phyloP scores from a whole-genome alignment of 2,888 invertebrate species.

The Cataglyphis albicans region DNA sequence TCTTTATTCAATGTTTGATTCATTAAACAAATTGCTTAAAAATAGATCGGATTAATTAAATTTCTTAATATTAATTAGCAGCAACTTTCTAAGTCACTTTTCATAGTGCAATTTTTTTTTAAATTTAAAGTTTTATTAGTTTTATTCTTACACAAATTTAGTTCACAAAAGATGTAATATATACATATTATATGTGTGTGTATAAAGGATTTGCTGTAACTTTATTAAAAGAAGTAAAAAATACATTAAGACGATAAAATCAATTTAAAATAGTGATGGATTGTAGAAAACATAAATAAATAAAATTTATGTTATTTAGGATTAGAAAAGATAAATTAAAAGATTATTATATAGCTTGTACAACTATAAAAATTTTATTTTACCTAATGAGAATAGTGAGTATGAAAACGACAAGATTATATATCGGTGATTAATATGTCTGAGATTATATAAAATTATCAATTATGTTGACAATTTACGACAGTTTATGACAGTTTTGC shows the following conservation, averaged over 20 bases:
- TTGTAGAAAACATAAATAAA: background rate
- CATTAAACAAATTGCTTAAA: background rate
- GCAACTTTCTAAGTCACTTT: background rate
- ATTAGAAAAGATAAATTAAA: background rate
- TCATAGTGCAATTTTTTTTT: background rate
- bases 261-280: background rate
- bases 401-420: slow-evolving; percentile 1
- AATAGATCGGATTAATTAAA: background rate
- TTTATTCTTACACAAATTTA: slow-evolving; percentile 5
- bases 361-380: background rate
- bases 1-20: background rate
- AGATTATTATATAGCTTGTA: background rate
- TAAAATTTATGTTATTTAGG: background rate
- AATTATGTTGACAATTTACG: slow-evolving; percentile 10
- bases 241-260: background rate
- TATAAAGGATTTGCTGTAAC: background rate
- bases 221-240: background rate
- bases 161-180: background rate
- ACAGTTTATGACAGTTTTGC: background rate
- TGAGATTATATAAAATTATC: background rate
- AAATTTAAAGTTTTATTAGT: background rate
- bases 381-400: background rate
- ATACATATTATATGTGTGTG: background rate
- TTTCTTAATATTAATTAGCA: background rate
- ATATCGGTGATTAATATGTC: background rate